Conservation (phyloP, 2,888 invertebrate species). For the Ectemnius cavifrons region DNA sequence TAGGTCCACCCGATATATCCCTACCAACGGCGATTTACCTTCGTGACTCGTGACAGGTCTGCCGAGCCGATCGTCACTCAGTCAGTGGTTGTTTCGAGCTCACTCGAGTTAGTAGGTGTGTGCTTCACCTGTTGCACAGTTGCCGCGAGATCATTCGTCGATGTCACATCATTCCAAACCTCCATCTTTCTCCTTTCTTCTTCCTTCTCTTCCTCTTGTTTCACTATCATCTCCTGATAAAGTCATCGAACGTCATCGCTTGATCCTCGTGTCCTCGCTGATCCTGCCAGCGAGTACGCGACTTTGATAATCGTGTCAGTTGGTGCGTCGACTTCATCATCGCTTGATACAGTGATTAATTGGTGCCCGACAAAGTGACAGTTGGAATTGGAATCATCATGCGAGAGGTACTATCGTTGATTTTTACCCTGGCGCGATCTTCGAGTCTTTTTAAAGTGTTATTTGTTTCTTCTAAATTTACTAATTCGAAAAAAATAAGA, state of each 20-base stretch:
- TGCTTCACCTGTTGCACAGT: slow-evolving; percentile 21
- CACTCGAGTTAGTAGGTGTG: slow-evolving; percentile 23
- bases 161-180: slow-evolving; percentile 28
- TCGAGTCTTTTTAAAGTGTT: no score
- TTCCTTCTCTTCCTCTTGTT: neutral
- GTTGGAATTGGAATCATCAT: no score
- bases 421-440: no score
- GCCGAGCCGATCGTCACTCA: slow-evolving; percentile 18
- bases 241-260: neutral
- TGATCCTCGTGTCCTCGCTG: neutral
- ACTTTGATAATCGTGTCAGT: no score
- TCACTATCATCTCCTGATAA: neutral
- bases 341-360: no score
- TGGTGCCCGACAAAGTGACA: no score
- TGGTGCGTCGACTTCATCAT: no score
- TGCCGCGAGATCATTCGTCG: slow-evolving; percentile 14
- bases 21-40: slow-evolving; percentile 33
- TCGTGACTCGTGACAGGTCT: slow-evolving; percentile 43
- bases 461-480: no score
- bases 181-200: neutral
- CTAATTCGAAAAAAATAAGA: no score
- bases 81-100: slow-evolving; percentile 45
- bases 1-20: slow-evolving; percentile 31
- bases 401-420: no score
- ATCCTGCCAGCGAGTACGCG: no score